phyloP scores from a whole-genome alignment of 2,888 invertebrate genomes.

The Drosophila kanekoi region DNA sequence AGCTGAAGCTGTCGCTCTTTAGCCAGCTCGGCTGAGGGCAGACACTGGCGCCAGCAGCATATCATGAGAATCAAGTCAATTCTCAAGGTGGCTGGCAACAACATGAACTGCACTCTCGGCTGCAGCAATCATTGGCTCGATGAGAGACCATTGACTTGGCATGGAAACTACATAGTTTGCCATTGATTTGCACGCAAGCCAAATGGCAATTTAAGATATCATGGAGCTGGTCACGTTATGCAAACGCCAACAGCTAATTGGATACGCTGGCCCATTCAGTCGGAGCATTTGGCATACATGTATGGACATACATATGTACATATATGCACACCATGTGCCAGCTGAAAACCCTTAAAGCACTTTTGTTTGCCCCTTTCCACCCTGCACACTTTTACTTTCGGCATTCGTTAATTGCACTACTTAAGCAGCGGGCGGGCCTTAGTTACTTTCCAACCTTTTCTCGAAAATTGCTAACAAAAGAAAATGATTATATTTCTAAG shows the following conservation, averaged over 20 bases:
- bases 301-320: too few species aligned
- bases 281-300: background rate
- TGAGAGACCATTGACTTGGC: constrained; percentile 31
- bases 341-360: constrained; percentile 15
- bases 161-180: constrained; percentile 13
- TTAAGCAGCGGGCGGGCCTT: constrained; percentile 66
- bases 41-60: constrained; percentile 35
- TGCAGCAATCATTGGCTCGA: constrained; percentile 34
- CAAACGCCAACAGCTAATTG: constrained; percentile 35
- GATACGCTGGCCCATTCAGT: constrained; percentile 29
- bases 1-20: background rate
- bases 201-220: constrained; percentile 30
- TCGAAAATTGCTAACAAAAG: constrained; percentile 42
- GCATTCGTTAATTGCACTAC: constrained; percentile 65
- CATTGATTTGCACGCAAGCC: constrained; percentile 50
- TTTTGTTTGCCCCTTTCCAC: background rate
- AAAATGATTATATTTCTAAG: constrained; percentile 34
- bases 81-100: constrained; percentile 28
- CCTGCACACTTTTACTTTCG: constrained; percentile 69
- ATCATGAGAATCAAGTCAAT: constrained; percentile 26
- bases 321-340: background rate
- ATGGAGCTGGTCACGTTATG: constrained; percentile 41
- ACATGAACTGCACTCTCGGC: constrained; percentile 26
- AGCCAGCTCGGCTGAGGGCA: constrained; percentile 22
- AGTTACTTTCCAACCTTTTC: constrained; percentile 56